Percentiles rank a stretch among this genome's conserved stretches.
Conservation (phyloP, 2,797 vertebrate species). For the Hoplostethus mediterraneus region DNA sequence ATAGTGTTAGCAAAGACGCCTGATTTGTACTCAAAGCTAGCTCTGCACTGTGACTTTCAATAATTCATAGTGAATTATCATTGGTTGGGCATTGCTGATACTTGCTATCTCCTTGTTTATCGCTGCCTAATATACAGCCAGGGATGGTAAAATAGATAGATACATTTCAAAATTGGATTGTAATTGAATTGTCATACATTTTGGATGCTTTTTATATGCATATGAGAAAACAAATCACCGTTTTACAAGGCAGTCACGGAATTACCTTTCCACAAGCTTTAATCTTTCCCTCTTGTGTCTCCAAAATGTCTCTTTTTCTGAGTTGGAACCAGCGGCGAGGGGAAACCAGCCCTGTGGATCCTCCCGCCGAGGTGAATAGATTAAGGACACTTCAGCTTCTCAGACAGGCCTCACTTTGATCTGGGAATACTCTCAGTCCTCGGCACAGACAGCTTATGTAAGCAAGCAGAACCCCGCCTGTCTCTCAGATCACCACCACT, state of each 20-base stretch:
- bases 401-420: slow-evolving; percentile 74
- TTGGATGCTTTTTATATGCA: no score
- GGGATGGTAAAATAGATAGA: no score
- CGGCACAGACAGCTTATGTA: slow-evolving; percentile 61
- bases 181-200: no score
- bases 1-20: no score
- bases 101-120: no score
- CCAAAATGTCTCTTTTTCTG: not conserved
- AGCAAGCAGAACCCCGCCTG: slow-evolving; percentile 41
- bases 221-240: no score
- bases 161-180: no score
- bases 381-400: slow-evolving; percentile 62
- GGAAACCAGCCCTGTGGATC: slow-evolving; percentile 34
- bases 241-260: not conserved
- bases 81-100: no score
- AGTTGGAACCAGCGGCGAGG: slow-evolving; percentile 30
- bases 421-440: slow-evolving; percentile 49
- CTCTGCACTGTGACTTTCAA: no score
- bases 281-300: not conserved
- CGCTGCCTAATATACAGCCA: no score
- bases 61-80: no score
- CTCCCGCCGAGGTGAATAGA: slow-evolving; percentile 45
- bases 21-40: no score
- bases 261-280: not conserved
- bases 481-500: slow-evolving; percentile 38